phyloP scores from a whole-genome alignment of 2,113 vertebrate species.

The Odontesthes bonariensis region DNA sequence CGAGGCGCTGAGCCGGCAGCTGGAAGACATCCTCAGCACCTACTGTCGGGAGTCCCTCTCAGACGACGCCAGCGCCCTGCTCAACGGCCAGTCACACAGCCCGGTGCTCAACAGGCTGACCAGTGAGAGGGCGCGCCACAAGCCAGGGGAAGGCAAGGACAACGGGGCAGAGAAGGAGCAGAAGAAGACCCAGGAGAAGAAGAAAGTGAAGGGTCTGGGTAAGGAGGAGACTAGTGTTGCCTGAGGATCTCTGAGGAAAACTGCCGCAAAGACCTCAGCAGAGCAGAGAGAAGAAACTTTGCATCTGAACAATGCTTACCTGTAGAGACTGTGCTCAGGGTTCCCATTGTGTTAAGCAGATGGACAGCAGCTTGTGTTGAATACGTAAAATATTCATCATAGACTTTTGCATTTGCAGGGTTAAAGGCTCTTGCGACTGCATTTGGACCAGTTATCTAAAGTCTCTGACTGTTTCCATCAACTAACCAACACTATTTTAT shows the following conservation, averaged over 20 bases:
- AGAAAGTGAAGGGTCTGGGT: conserved; percentile 96
- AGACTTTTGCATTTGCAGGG: too few species aligned
- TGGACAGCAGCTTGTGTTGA: too few species aligned
- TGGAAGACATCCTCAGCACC: conserved; percentile 95
- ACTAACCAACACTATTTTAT: not conserved
- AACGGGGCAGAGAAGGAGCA: conserved; percentile 85
- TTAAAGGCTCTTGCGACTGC: too few species aligned
- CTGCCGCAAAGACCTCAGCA: too few species aligned
- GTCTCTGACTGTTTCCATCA: not conserved
- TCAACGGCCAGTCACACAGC: conserved; percentile 87
- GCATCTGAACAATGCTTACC: too few species aligned
- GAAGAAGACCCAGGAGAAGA: conserved; percentile 92
- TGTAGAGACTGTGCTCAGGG: too few species aligned
- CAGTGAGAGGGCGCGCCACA: conserved; percentile 82
- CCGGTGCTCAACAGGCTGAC: conserved; percentile 86
- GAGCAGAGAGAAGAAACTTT: too few species aligned
- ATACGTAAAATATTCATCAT: too few species aligned
- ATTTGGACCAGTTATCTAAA: too few species aligned
- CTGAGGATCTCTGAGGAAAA: too few species aligned
- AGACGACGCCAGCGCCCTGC: conserved; percentile 79
- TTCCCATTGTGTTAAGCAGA: too few species aligned
- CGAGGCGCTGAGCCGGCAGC: conserved; percentile 92
- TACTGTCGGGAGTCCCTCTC: conserved; percentile 88
- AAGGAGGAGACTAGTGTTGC: conserved; percentile 44
- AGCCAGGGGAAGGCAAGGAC: conserved; percentile 79